Percentiles rank a stretch among this genome's conserved stretches.
These are phyloP conservation scores for Auanema freiburgensis DNA, from an alignment of 2,888 invertebrate species.

Conservation along the genomic window DNA sequence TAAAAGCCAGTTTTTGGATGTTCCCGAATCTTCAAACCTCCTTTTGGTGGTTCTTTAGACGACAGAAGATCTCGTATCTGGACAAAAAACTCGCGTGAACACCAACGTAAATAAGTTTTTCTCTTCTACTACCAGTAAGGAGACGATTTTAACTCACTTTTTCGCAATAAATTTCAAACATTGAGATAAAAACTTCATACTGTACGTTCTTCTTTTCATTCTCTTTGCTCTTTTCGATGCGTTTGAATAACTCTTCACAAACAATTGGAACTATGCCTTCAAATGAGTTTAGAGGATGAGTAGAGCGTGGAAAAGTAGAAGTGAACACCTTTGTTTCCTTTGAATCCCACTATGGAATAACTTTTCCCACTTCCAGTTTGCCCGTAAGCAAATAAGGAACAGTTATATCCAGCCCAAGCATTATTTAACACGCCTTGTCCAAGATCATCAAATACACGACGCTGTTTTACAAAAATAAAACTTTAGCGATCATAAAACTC, in stretches of 20 bases:
- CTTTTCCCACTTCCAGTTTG: slow-evolving; percentile 71
- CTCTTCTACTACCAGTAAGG: not conserved
- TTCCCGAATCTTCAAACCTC: slow-evolving; percentile 70
- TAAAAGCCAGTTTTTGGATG: slow-evolving; percentile 71
- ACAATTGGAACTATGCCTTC: slow-evolving; percentile 70
- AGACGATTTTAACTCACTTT: slow-evolving; percentile 42
- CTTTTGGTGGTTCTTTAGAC: slow-evolving; percentile 62
- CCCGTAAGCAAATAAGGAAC: slow-evolving; percentile 71
- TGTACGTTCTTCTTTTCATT: slow-evolving; percentile 62
- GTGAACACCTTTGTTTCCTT: slow-evolving; percentile 67
- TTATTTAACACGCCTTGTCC: slow-evolving; percentile 70
- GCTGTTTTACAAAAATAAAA: slow-evolving; percentile 61
- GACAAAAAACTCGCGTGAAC: slow-evolving; percentile 5
- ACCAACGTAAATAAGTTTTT: not conserved
- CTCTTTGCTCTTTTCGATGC: slow-evolving; percentile 66
- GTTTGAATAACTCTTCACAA: slow-evolving; percentile 69
- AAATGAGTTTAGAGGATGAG: slow-evolving; percentile 8
- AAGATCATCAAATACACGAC: slow-evolving; percentile 69
- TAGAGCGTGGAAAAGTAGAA: slow-evolving; percentile 1
- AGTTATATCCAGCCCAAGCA: slow-evolving; percentile 70
- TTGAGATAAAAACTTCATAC: slow-evolving; percentile 69
- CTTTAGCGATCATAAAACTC: slow-evolving; percentile 12
- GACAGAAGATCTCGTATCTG: slow-evolving; percentile 54
- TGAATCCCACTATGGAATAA: slow-evolving; percentile 71
- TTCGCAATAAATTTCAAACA: slow-evolving; percentile 73